These are phyloP conservation scores for Oreochromis niloticus DNA, from an alignment of 2,113 vertebrate genomes.

Conservation along the genomic window DNA sequence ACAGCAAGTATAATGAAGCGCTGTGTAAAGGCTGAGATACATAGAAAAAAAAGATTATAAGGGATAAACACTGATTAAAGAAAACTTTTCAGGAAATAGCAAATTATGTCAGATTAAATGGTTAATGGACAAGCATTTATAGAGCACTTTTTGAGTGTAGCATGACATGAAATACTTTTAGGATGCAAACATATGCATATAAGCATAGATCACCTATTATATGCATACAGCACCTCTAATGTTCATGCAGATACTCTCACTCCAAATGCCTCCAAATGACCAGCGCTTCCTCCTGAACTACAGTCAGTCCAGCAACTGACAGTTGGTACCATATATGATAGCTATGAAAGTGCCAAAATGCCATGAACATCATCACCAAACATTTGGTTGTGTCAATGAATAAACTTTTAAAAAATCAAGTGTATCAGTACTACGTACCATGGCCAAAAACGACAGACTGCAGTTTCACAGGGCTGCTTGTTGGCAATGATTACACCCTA, in stretches of 20 bases:
- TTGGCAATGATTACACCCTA: neutral
- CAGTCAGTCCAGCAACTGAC: neutral
- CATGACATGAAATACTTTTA: neutral
- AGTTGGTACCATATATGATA: neutral
- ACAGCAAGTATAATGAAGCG: constrained; percentile 4
- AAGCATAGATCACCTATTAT: neutral
- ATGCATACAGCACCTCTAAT: neutral
- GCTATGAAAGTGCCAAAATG: neutral
- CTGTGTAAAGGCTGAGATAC: neutral
- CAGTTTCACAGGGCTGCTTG: neutral
- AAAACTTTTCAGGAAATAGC: neutral
- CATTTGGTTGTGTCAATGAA: neutral
- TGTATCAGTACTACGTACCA: neutral
- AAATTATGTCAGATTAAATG: neutral
- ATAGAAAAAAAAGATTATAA: neutral
- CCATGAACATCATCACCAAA: neutral
- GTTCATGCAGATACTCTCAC: neutral
- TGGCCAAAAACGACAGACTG: neutral
- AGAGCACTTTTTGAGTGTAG: neutral
- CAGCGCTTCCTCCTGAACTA: neutral
- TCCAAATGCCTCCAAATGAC: neutral
- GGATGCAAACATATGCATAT: neutral
- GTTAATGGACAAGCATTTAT: neutral
- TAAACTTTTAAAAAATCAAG: neutral
- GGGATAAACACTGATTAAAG: neutral